Evolutionary conservation across 2,113 vertebrate genomes (phyloP), one percentile per base, ranked within the genome.

Genomic region (Urocitellus parryii): DNA sequence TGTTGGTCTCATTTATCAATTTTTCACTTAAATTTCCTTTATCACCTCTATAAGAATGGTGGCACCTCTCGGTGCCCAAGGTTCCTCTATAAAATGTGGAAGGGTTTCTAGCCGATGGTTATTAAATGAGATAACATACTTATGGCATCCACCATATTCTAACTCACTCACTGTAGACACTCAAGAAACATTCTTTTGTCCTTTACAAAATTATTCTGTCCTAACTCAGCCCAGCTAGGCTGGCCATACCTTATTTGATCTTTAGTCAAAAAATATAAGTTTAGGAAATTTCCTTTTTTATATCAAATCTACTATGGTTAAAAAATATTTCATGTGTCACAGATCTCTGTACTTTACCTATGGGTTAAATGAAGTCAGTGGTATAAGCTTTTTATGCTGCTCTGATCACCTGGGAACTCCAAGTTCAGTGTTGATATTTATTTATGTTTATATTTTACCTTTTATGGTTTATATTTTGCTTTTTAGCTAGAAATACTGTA

Each of bases 401-500:
- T 93, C 8, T 45, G 78, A 11, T 88, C 29, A 89, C 27, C 45
- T 77, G n/a, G 24, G 72, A 95, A 32, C 17, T 86, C 14, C 1
- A 53, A 83, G 53, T 61, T 74, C 8, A n/a, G 56, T 34, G 37
- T 27, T 96, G 25, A 34, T 77, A 94, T 95, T 91, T 94, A 90
- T 70, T 92, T 25, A 79, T 82, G 8, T 65, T 7, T 51, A 37
- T 25, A 61, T 61, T 61, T 61, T 61, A 7, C 58, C 58, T 61
- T 61, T 61, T 61, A 95, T 56, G 48, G 14, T n/a, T 82, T 65
- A 29, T 0, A 10, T 63, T 96, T 88, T 70, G 73, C 4, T 45
- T 63, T 88, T 32, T 56, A 51, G 17, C 29, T 63, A 91, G 56
- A 96, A 91, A 88, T 76, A 83, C 56, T 76, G 72, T 91, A 0